Evolutionary conservation across 2,113 vertebrate species (phyloP), one percentile per base, ranked within the genome.

Genomic region (Ceyx margarethae): DNA sequence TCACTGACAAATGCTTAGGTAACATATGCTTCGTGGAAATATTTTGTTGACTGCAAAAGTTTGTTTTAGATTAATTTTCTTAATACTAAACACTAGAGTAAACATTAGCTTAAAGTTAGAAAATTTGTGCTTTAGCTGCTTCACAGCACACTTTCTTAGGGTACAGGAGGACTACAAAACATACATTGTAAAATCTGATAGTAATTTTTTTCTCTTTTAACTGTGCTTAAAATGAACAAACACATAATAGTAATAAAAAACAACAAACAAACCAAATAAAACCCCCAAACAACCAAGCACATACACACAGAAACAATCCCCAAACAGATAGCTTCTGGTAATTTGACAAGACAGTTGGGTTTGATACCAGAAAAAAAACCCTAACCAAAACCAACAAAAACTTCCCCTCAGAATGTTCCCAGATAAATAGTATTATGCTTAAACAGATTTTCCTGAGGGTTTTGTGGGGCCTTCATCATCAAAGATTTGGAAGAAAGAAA

Each of bases 371-470:
- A 6, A 21, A 46, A 73, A 4, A 11, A 1, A 17, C 21, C 2
- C 4, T 9, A 37, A 37, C 4, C 37, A 37, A 37, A 37, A 37
- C 37, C 37, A 37, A 37, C 37, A 4, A 11, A 1, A 17, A 21
- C 2, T 3, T 35, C 2, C 6, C 8, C 9, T 1, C 15, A 37
- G 1, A 8, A 43, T 8, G 3, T 16, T 13, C 26, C 13, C 14
- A 68, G 3, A 48, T 29, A 11, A 75, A 40, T 11, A 60, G 28
- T 14, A 54, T 33, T 37, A 60, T 6, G 73, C 15, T 18, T 7
- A 25, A 72, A 48, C 4, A 21, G 6, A 68, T 58, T 81, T 84
- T 78, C 54, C 62, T 61, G 6, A 37, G 58, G 15, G 48, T 31
- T 20, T 3, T 75, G 29, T 35, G 23, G 21, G 88, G 20, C 16